Base-by-base conservation (phyloP, 2,888 invertebrate genomes). In the Brachypterus glaber region DNA sequence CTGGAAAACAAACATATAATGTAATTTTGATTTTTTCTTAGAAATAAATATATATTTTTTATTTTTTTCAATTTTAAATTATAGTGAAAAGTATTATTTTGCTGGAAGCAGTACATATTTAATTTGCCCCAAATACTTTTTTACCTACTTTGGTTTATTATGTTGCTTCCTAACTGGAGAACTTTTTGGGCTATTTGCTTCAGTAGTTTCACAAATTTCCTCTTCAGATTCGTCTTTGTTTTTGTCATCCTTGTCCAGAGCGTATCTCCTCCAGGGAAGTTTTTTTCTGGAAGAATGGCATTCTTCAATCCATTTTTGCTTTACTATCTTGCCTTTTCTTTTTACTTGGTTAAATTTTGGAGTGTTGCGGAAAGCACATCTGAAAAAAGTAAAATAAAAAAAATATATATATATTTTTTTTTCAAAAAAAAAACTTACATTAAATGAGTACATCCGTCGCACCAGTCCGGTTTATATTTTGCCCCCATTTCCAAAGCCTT, bases 301-400 rank as follows among this genome's bases (percentile, higher is more conserved):
- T 41, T 76, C 75, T 44, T 72, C 70, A 41, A 92, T 67, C 91
- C 91, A 92, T n/a, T 73, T 72, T 46, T 74, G 78, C 14, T 62
- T 74, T 2, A 82, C 80, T 39, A 80, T 85, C 41, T 75, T 75
- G 2, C 74, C 71, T 41, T 71, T 71, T 2, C 75, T 74, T 48
- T 71, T 72, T 2, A 83, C 82, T 63, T 82, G 76, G 34, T 75
- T 73, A 60, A 83, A 83, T 64, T 92, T 92, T 3, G 92, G 93
- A 3, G 92, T 92, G 62, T 86, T 86, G 3, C 75, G 68, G 66
- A 90, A 91, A 8, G 92, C 91, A 68, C 91, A 92, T 30, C 91
- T 90, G 63, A 4, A 68, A 65, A 17, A 50, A 11, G 8, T 11
- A 9, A 9, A 11, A 21, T 21, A 21, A 21, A 7, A 21, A n/a